Base-by-base conservation (phyloP, 2,888 invertebrate genomes). In the Calliopum simillimum region DNA sequence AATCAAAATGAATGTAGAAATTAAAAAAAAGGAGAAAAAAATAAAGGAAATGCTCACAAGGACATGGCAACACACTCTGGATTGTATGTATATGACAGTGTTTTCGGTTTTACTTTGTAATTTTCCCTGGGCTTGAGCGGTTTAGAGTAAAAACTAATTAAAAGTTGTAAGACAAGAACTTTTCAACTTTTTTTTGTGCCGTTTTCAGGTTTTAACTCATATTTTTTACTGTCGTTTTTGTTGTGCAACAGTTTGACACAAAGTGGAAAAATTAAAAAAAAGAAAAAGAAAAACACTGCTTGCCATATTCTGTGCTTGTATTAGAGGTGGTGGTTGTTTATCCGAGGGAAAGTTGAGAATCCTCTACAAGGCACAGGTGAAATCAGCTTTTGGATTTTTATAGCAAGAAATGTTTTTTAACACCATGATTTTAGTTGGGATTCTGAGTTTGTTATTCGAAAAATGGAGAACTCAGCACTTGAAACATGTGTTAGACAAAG, bases 141-240 rank as follows among this genome's bases (percentile, higher is more conserved):
- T 79, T 81, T 82, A 80, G 79, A 82, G 81, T 80, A 83, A 85
- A 85, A 85, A 85, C 84, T 85, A 85, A 85, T 85, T 85, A 85
- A 85, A 85, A 85, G 84, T 85, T 85, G 79, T 81, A 84, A 83
- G 84, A 85, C 84, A 82, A 79, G 77, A 78, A 77, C 80, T 81
- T 81, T 80, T 80, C n/a, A n/a, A n/a, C n/a, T 78, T 70, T 71
- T 72, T 75, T 73, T 71, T 72, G 67, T 66, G 72, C 75, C 69
- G 69, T 74, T 68, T 75, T 73, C 71, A 72, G n/a, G 64, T 73
- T 71, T 69, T 62, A 59, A 21, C 51, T 65, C 46, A 53, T 76
- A 51, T 68, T 58, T 55, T 56, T 16, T 69, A 44, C 61, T 68
- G 70, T 61, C 65, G 66, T 49, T 66, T 33, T 56, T 51, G 11